Evolutionary conservation across 1,140 invertebrate genomes (phyloP), one percentile per base, ranked within the genome.

Genomic region (Hydropsyche tenuis): DNA sequence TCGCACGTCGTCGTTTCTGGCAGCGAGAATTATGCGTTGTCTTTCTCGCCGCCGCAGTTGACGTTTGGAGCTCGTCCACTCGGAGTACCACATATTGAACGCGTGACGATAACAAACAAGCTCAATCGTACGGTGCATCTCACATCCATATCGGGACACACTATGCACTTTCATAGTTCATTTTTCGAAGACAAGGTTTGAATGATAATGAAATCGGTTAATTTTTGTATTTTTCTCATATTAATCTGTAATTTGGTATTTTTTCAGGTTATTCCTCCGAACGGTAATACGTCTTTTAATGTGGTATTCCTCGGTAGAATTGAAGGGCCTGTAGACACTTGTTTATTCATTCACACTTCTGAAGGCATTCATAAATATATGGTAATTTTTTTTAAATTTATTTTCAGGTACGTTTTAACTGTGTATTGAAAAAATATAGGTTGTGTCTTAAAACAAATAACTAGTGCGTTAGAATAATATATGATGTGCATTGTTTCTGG

Each of bases 261-360:
- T 46, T 81, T 37, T 4, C 30, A 84, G 84, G 81, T 82, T 73
- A 91, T 99, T 81, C 90, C 93, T 80, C 94, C 96, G 56, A 88
- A 92, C 71, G 92, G 93, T 60, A 98, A 98, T 83, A 98, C 96
- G 76, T 93, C 94, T 73, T 98, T 99, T 86, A 96, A 93, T 86
- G 94, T 98, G 78, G 94, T 98, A 70, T 98, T 97, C 86, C 88
- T 98, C 78, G 96, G 96, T 18, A 86, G 96, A 80, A 91, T 94
- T 84, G 91, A 96, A 85, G 96, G 95, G 74, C 90, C 90, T 80
- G 90, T 96, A 75, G 90, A 95, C 82, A 94, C 94, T 82, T 91
- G 91, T 82, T 89, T 99, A 80, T 94, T 92, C 84, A 94, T 99
- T 80, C 95, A 97, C 84, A 97, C 96, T 14, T 96, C 95, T 62